Conservation (phyloP, 2,888 invertebrate genomes). For the Spisula subtruncata region DNA sequence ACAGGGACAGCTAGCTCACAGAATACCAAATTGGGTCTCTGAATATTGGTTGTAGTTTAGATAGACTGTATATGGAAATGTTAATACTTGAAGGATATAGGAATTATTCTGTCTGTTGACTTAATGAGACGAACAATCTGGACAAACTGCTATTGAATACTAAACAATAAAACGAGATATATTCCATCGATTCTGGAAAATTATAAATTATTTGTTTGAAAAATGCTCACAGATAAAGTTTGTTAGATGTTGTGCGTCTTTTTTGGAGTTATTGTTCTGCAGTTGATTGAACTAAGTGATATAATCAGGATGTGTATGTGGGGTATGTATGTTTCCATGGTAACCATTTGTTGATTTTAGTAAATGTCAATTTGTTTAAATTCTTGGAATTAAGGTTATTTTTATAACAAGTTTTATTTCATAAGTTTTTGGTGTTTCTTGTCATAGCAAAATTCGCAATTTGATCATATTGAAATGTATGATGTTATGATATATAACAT, state of each 20-base stretch:
- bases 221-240: not conserved
- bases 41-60: not conserved
- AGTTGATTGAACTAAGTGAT: conserved; percentile 17
- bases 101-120: not conserved
- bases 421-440: too few species aligned
- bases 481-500: too few species aligned
- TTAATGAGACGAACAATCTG: not conserved
- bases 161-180: not conserved
- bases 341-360: too few species aligned
- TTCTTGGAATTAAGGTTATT: too few species aligned
- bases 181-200: not conserved
- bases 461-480: too few species aligned
- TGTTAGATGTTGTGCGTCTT: conserved; percentile 30
- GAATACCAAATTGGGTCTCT: conserved; percentile 6
- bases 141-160: not conserved
- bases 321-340: conserved; percentile 70
- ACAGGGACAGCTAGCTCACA: not conserved
- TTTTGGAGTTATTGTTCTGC: conserved; percentile 25
- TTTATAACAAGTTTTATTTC: too few species aligned
- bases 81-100: not conserved
- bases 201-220: conserved; percentile 5
- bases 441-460: too few species aligned
- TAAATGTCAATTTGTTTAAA: too few species aligned
- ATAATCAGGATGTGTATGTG: conserved; percentile 75
- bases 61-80: not conserved